These are phyloP conservation scores for Andricus quercusramuli DNA, from an alignment of 2,888 invertebrate genomes.

Conservation along the genomic window DNA sequence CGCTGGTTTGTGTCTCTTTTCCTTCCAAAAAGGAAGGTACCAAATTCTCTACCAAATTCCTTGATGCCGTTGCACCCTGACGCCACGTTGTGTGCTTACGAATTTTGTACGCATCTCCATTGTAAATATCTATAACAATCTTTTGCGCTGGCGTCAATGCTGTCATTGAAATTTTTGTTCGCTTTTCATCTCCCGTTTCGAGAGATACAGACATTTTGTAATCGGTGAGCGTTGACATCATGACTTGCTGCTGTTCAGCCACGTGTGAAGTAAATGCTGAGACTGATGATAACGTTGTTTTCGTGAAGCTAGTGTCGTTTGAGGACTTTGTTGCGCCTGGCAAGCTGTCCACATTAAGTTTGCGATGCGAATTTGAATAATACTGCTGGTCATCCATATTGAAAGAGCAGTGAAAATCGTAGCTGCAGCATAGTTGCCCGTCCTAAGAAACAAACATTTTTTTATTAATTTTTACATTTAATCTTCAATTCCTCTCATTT, in stretches of 20 bases:
- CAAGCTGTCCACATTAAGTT: constrained; percentile 62
- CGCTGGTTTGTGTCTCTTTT: background rate
- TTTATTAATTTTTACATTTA: background rate
- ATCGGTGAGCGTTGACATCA: background rate
- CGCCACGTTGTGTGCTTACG: background rate
- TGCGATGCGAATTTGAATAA: constrained; percentile 64
- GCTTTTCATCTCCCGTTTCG: background rate
- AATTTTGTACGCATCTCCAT: background rate
- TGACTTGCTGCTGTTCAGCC: constrained; percentile 9
- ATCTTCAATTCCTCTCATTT: background rate
- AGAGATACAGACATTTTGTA: background rate
- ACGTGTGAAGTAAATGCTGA: constrained; percentile 38
- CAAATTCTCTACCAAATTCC: background rate
- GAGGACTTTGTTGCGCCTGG: constrained; percentile 63
- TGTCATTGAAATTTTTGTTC: background rate
- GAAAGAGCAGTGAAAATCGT: constrained; percentile 79
- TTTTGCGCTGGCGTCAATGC: constrained; percentile 49
- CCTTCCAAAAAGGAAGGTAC: background rate
- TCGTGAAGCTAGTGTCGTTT: constrained; percentile 68
- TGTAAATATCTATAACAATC: constrained; percentile 39
- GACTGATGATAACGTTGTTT: constrained; percentile 74
- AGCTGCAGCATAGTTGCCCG: constrained; percentile 80
- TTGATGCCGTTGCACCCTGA: background rate
- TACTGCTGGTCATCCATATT: constrained; percentile 70
- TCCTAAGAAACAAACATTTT: constrained; percentile 73